Conservation (phyloP, 2,113 vertebrate species). For the Silurus asotus region DNA sequence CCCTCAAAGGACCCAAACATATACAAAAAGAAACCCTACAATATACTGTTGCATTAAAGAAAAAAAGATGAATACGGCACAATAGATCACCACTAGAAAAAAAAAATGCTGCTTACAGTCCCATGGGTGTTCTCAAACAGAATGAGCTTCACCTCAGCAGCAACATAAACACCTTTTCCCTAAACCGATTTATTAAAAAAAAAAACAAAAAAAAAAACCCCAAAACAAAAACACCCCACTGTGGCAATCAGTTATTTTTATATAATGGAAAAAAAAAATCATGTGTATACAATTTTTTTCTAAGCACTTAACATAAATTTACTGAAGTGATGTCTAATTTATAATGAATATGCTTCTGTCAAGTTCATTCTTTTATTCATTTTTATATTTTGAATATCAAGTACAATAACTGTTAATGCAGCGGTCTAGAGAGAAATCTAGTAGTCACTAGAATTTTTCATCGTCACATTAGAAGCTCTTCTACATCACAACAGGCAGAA, state of each 20-base stretch:
- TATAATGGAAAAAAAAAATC: constrained; percentile 72
- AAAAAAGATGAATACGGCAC: constrained; percentile 47
- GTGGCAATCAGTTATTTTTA: constrained; percentile 45
- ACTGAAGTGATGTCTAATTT: constrained; percentile 84
- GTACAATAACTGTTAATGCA: constrained; percentile 90
- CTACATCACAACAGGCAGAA: constrained; percentile 88
- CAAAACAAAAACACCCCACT: constrained; percentile 29
- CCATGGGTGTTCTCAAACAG: neutral
- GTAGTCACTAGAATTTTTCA: constrained; percentile 84
- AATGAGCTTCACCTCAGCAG: constrained; percentile 52
- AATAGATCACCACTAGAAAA: constrained; percentile 57
- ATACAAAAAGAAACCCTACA: constrained; percentile 70
- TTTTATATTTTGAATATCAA: constrained; percentile 81
- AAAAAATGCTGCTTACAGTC: constrained; percentile 2
- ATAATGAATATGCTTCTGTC: constrained; percentile 83
- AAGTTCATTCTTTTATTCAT: constrained; percentile 54
- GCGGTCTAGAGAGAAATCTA: constrained; percentile 87
- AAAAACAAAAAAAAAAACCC: constrained; percentile 44
- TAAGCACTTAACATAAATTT: constrained; percentile 92
- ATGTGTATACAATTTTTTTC: constrained; percentile 87
- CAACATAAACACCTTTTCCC: constrained; percentile 72
- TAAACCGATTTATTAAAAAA: constrained; percentile 56
- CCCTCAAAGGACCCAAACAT: constrained; percentile 73
- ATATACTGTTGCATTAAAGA: constrained; percentile 62
- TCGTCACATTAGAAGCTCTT: constrained; percentile 88